Conservation (phyloP, 2,113 vertebrate genomes). For the Carettochelys insculpta region DNA sequence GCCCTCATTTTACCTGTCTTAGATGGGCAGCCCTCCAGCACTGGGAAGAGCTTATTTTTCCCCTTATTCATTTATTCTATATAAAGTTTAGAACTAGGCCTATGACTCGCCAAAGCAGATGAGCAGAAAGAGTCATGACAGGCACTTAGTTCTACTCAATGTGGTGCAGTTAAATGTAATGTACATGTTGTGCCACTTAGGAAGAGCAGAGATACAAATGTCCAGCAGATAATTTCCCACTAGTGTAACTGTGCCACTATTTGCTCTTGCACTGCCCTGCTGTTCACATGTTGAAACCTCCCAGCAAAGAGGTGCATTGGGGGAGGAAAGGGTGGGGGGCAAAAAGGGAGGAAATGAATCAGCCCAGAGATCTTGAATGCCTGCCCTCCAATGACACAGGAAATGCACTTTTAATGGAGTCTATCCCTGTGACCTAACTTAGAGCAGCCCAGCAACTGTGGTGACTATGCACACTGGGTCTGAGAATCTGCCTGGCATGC, state of each 20-base stretch:
- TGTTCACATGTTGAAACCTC: fast-evolving
- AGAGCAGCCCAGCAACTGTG: neutral
- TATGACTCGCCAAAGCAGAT: constrained; percentile 36
- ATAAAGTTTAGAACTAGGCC: constrained; percentile 1
- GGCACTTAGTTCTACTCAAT: neutral
- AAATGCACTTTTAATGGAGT: neutral
- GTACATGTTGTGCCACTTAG: neutral
- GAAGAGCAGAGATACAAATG: neutral
- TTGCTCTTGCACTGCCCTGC: neutral
- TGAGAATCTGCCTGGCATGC: neutral
- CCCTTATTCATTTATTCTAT: constrained; percentile 25
- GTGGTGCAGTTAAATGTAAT: neutral
- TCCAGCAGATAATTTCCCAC: neutral
- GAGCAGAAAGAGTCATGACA: neutral
- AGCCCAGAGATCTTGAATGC: neutral
- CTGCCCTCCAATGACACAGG: neutral
- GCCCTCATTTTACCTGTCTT: neutral
- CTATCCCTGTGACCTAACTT: neutral
- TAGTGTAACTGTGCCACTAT: neutral
- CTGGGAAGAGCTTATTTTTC: neutral
- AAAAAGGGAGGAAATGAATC: neutral
- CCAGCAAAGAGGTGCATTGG: neutral
- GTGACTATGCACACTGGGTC: neutral
- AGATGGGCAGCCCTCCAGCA: neutral
- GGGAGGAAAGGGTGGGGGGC: neutral